Evolutionary conservation across 2,797 vertebrate species (phyloP), one percentile per base, ranked within the genome.

Genomic region (Malacoctenus gilli): DNA sequence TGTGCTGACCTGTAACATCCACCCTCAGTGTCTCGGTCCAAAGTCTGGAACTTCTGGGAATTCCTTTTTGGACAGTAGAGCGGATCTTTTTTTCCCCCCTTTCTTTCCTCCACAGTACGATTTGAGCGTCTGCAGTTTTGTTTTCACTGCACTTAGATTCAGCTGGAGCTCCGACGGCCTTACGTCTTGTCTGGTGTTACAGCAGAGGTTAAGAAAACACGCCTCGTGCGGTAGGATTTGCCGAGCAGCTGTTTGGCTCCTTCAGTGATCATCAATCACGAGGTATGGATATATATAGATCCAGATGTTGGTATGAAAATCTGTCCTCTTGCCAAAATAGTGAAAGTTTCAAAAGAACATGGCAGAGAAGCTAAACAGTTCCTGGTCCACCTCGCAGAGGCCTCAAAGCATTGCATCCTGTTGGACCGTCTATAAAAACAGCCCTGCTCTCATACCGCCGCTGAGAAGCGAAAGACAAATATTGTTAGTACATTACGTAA

Each of bases 401-500:
- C 25, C 25, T 28, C 25, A 28, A 31, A 14, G 30, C 42, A 30
- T 40, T 41, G 1, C 18, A 23, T 10, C n/a, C 34, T 50, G 36
- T 34, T 31, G 37, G 8, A 37, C 49, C 16, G 36, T 43, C 40
- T 22, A 65, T 62, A 63, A 51, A 23, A 0, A 5, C 6, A 28
- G 2, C 9, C 21, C 50, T 52, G 62, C 49, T 75, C 52, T 61
- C 59, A 44, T 16, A 5, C 66, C 43, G 49, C 57, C 66, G 35
- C 43, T 30, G 68, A 31, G 25, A 48, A 21, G 59, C 32, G 37
- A 56, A 69, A 75, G 21, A 57, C 51, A 69, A 69, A 69, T 79
- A 75, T 74, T 79, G 66, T 65, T 61, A 55, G 73, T 68, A 31
- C 28, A 2, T 79, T 74, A 81, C 59, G 61, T 62, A 83, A 81